Evolutionary conservation across 2,113 vertebrate genomes (phyloP), one percentile per base, ranked within the genome.

Genomic region (Pardalotus punctatus): DNA sequence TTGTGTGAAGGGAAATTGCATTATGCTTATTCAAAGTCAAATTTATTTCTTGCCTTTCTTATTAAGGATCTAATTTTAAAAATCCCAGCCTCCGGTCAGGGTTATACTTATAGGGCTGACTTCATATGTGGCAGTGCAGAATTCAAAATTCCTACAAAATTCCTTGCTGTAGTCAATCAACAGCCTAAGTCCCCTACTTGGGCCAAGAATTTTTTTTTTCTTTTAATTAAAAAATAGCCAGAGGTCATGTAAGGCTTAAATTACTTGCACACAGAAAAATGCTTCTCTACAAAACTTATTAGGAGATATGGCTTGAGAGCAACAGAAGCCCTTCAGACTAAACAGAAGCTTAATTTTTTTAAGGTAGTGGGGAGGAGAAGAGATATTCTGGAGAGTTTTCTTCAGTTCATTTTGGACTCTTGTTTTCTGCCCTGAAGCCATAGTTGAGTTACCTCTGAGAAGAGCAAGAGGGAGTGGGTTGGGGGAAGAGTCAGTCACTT

Each of bases 11-110:
- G n/a, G 64, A 97, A 94, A 87, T 91, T 96, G 64, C 56, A 93
- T 95, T 95, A 96, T 94, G 56, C 94, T 94, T 96, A 80, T 95
- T 93, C 82, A 88, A 74, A 97, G 92, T 58, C 4, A n/a, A 96
- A 92, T 90, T 92, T 93, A 94, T 78, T 87, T 94, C 54, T 93
- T 78, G 29, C 45, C 64, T 91, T 86, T 86, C 88, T 90, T 77
- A 93, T 94, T 96, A 93, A 94, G 65, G 86, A 93, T 78, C 45
- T 86, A 3, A 94, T 94, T 88, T 80, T 82, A 51, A 76, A 95
- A 96, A 93, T 94, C 73, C 22, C 50, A 89, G 69, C 76, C 93
- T 93, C 38, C 16, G 93, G 93, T 96, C 85, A 92, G 73, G 80
- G 82, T 94, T 96, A 78, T 74, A 92, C 85, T 92, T 92, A 84